A percentile compares a stretch with the other conserved stretches of the same genome.
phyloP scores from a whole-genome alignment of 2,888 invertebrate genomes.

The Prosopocoilus inquinatus region DNA sequence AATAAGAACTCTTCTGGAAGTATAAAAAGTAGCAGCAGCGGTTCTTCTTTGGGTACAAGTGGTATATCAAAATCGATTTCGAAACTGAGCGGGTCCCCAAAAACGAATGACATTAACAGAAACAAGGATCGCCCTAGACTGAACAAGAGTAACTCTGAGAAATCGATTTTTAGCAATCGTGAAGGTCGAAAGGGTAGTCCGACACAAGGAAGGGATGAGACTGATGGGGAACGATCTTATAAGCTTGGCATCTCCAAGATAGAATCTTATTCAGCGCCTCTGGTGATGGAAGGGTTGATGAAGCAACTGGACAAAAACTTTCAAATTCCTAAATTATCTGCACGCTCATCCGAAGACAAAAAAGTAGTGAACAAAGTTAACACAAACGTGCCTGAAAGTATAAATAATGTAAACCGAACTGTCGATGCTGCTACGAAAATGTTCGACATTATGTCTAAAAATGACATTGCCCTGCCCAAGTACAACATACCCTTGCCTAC shows the following conservation, averaged over 20 bases:
- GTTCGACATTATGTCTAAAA: conserved; percentile 42
- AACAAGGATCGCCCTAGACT: conserved; percentile 61
- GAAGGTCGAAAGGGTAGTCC: conserved; percentile 68
- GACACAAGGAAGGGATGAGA: conserved; percentile 62
- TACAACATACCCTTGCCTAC: conserved; percentile 42
- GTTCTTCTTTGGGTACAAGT: conserved; percentile 38
- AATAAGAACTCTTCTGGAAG: conserved; percentile 24
- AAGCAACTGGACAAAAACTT: conserved; percentile 81
- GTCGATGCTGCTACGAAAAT: conserved; percentile 41
- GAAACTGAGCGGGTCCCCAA: conserved; percentile 58
- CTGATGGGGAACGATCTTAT: conserved; percentile 48
- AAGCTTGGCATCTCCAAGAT: conserved; percentile 55
- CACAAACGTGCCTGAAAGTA: conserved; percentile 23
- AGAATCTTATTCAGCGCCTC: conserved; percentile 61
- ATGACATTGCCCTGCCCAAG: conserved; percentile 36
- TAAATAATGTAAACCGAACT: conserved; percentile 40
- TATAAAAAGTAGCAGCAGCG: conserved; percentile 27
- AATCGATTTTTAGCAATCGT: conserved; percentile 61
- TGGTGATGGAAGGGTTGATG: conserved; percentile 70
- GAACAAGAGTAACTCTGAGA: conserved; percentile 61
- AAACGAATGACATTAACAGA: conserved; percentile 61
- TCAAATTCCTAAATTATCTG: conserved; percentile 82
- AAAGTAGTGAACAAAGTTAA: conserved; percentile 46
- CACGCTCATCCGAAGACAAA: conserved; percentile 44
- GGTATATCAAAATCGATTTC: conserved; percentile 34